Conservation (phyloP, 2,888 invertebrate species). For the Pseudanteris insignis region DNA sequence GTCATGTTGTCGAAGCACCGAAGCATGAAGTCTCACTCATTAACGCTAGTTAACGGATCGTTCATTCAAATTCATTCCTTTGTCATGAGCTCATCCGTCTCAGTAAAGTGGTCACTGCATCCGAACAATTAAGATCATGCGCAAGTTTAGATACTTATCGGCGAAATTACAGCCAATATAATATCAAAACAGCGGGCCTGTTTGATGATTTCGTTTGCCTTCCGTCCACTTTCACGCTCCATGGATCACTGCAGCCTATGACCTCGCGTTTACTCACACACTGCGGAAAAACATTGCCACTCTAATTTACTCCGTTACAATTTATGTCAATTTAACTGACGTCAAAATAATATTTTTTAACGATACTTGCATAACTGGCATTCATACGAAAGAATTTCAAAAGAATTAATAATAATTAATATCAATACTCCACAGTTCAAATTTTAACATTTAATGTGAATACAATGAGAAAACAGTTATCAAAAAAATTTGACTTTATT, state of each 20-base stretch:
- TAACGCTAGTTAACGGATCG: slow-evolving; percentile 47
- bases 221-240: slow-evolving; percentile 31
- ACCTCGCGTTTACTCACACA: neutral
- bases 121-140: slow-evolving; percentile 45
- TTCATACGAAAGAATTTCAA: no score
- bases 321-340: no score
- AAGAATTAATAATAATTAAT: no score
- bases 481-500: no score
- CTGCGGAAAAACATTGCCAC: no score
- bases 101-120: slow-evolving; percentile 43
- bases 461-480: no score
- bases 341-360: no score
- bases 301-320: no score
- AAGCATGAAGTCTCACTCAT: slow-evolving; percentile 44
- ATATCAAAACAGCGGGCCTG: slow-evolving; percentile 21
- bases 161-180: slow-evolving; percentile 39
- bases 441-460: no score
- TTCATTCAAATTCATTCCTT: slow-evolving; percentile 51
- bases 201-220: slow-evolving; percentile 34
- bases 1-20: slow-evolving; percentile 40
- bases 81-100: slow-evolving; percentile 48
- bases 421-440: no score
- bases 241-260: neutral
- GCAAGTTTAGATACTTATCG: slow-evolving; percentile 45
- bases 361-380: no score